Conservation (phyloP, 2,888 invertebrate genomes). For the Macrophya alboannulata region DNA sequence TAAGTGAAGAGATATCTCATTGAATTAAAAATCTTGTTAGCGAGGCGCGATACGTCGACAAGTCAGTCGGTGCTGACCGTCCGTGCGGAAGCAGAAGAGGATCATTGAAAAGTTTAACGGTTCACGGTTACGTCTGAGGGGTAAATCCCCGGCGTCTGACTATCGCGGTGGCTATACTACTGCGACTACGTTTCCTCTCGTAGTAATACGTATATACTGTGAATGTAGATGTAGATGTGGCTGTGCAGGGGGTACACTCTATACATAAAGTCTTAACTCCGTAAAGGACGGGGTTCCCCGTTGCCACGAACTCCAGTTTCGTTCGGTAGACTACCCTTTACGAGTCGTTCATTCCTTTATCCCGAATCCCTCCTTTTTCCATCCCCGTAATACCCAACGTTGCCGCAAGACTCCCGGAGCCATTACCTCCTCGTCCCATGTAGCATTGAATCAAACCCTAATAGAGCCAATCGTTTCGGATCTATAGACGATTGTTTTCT, state of each 20-base stretch:
- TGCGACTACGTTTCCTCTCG: neutral
- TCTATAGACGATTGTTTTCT: conserved; percentile 36
- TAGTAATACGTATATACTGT: neutral
- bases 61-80: neutral
- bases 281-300: neutral
- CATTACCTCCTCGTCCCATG: conserved; percentile 49
- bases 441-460: conserved; percentile 56
- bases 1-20: neutral
- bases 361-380: conserved; percentile 24
- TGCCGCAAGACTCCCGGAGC: conserved; percentile 39
- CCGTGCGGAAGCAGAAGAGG: conserved; percentile 32
- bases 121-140: neutral
- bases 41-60: neutral
- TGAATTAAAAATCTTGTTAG: neutral
- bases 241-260: neutral
- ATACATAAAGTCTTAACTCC: conserved; percentile 1
- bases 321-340: conserved; percentile 58
- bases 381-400: neutral
- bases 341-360: conserved; percentile 58
- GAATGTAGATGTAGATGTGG: neutral
- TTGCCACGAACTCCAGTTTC: conserved; percentile 50
- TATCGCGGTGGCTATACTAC: conserved; percentile 31
- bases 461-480: conserved; percentile 49
- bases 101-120: conserved; percentile 37
- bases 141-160: conserved; percentile 42